Conservation (phyloP, 2,113 vertebrate genomes). For the Piprites chloris region DNA sequence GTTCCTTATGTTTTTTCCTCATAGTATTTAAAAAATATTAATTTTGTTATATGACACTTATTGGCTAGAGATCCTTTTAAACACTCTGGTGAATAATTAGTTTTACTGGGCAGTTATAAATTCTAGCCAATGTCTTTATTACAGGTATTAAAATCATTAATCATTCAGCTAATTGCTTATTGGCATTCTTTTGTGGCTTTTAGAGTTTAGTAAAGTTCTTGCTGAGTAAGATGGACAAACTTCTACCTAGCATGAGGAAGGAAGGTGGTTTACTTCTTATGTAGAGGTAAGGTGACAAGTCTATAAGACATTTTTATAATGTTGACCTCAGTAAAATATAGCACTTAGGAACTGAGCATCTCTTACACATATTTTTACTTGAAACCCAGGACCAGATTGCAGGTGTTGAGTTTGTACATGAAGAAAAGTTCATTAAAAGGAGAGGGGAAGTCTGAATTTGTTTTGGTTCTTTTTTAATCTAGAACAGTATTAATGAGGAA, state of each 20-base stretch:
- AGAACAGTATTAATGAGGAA: background rate
- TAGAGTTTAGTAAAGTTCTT: constrained; percentile 19
- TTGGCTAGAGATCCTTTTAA: constrained; percentile 29
- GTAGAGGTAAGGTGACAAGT: background rate
- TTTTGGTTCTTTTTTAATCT: background rate
- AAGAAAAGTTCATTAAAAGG: background rate
- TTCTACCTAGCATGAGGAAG: background rate
- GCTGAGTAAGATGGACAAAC: constrained; percentile 7
- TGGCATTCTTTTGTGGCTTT: constrained; percentile 47
- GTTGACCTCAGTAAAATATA: background rate
- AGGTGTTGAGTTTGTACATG: background rate
- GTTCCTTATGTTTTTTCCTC: background rate
- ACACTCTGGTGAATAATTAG: constrained; percentile 32
- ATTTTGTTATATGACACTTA: constrained; percentile 7
- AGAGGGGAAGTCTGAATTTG: background rate
- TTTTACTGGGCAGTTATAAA: constrained; percentile 34
- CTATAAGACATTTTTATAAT: background rate
- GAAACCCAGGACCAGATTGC: background rate
- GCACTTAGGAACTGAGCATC: background rate
- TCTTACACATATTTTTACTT: background rate
- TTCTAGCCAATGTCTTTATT: constrained; percentile 24
- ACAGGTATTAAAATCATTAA: constrained; percentile 58
- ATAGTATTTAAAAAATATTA: background rate
- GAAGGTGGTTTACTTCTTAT: background rate
- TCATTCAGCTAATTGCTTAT: constrained; percentile 55